Conservation (phyloP, 2,888 invertebrate genomes). For the Geotrupes spiniger region DNA sequence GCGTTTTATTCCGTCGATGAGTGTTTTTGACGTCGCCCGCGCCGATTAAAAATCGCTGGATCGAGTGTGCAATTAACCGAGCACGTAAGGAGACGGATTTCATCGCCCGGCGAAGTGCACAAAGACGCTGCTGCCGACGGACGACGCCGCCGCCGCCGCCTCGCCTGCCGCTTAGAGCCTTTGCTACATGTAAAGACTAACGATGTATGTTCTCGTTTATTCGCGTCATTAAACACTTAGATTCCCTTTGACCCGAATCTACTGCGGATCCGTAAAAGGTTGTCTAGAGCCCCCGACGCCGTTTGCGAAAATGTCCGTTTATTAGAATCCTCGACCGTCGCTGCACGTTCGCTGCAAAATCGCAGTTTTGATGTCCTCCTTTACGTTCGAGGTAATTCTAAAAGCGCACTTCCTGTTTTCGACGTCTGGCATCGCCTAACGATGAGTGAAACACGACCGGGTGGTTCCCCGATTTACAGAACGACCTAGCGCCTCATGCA, state of each 20-base stretch:
- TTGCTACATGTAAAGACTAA: constrained; percentile 25
- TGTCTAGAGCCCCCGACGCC: background rate
- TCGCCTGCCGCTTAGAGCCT: constrained; percentile 9
- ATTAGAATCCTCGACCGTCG: no score
- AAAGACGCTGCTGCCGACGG: constrained; percentile 4
- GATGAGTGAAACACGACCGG: no score
- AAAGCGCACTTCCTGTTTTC: no score
- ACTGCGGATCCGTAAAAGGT: constrained; percentile 6
- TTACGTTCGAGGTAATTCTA: no score
- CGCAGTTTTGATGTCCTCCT: no score
- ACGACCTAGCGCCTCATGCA: no score
- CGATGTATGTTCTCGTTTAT: constrained; percentile 36
- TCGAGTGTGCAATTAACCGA: constrained; percentile 14
- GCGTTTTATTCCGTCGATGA: no score
- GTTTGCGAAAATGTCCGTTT: background rate
- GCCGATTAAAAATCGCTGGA: no score
- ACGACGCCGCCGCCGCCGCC: constrained; percentile 1
- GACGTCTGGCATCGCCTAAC: no score
- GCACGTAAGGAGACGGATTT: constrained; percentile 7
- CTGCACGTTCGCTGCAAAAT: no score
- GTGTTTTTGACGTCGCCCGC: no score
- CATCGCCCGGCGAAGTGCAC: constrained; percentile 8
- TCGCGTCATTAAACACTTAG: constrained; percentile 39
- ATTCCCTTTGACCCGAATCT: constrained; percentile 32
- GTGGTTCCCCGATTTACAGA: no score